Conservation (phyloP, 2,888 invertebrate species). For the Hyposoter didymator region DNA sequence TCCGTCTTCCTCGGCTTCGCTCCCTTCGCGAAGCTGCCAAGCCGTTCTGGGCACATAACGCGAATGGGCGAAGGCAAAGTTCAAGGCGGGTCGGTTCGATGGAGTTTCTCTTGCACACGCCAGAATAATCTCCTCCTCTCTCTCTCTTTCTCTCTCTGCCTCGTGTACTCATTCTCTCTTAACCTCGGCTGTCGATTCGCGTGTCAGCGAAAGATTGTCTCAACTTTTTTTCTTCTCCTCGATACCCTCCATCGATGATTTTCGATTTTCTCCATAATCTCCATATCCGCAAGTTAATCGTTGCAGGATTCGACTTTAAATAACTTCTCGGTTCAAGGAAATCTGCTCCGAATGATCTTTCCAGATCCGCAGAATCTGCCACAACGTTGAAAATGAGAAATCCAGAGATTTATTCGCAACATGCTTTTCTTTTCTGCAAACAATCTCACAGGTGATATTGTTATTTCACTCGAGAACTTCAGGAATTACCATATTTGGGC, state of each 20-base stretch:
- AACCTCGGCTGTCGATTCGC: conserved; percentile 74
- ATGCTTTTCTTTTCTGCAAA: too few species aligned
- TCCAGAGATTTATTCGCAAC: neutral
- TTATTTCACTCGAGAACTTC: conserved; percentile 29
- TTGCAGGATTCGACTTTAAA: neutral
- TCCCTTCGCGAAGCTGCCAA: conserved; percentile 27
- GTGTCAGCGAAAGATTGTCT: conserved; percentile 71
- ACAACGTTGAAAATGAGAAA: neutral
- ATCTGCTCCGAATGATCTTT: neutral
- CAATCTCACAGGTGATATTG: too few species aligned
- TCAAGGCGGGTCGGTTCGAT: conserved; percentile 78
- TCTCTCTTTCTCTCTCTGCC: neutral
- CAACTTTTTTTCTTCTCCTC: neutral
- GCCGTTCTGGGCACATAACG: conserved; percentile 61
- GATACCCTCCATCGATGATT: conserved; percentile 11
- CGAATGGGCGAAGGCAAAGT: conserved; percentile 74
- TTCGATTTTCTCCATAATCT: conserved; percentile 38
- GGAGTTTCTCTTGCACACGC: conserved; percentile 52
- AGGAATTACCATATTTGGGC: conserved; percentile 68
- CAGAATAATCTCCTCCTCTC: conserved; percentile 48
- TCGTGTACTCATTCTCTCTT: conserved; percentile 68
- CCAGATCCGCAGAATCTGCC: neutral
- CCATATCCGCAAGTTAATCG: neutral
- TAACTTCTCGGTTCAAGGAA: neutral
- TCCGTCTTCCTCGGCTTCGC: conserved; percentile 69